These are phyloP conservation scores for Rotaria magnacalcarata DNA, from an alignment of 2,888 invertebrate genomes.

Conservation along the genomic window DNA sequence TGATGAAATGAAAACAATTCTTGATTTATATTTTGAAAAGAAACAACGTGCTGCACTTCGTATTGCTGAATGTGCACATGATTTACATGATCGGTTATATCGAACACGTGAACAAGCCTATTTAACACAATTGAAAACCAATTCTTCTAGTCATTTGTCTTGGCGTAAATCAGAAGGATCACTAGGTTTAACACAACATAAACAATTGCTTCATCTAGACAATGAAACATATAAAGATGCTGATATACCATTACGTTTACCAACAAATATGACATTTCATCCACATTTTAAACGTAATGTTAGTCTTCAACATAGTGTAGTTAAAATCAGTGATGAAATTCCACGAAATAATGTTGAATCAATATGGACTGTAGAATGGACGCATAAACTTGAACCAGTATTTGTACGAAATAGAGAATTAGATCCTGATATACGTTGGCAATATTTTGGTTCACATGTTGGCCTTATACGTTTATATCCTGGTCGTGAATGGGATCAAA, in stretches of 20 bases:
- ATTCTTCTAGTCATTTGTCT: background rate
- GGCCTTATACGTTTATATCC: constrained; percentile 58
- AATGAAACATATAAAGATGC: constrained; percentile 54
- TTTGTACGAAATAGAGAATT: constrained; percentile 54
- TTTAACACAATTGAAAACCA: constrained; percentile 52
- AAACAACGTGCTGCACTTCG: constrained; percentile 57
- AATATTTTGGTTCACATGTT: constrained; percentile 59
- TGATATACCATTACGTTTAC: constrained; percentile 53
- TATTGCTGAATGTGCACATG: constrained; percentile 30
- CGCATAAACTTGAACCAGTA: constrained; percentile 54
- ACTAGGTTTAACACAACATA: constrained; percentile 19
- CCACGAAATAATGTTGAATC: constrained; percentile 55
- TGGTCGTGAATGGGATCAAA: constrained; percentile 60
- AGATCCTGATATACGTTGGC: constrained; percentile 58
- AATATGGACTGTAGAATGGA: constrained; percentile 55
- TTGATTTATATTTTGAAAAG: constrained; percentile 55
- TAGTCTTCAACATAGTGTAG: constrained; percentile 54
- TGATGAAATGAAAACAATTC: constrained; percentile 53
- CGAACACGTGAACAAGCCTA: background rate
- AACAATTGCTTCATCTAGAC: background rate
- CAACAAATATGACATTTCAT: constrained; percentile 48
- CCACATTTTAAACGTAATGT: constrained; percentile 58
- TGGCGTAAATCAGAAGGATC: constrained; percentile 17
- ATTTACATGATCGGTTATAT: background rate
- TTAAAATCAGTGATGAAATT: constrained; percentile 60